Evolutionary conservation across 2,797 vertebrate genomes (phyloP), one percentile per base, ranked within the genome.

Genomic region (Sarcoramphus papa): DNA sequence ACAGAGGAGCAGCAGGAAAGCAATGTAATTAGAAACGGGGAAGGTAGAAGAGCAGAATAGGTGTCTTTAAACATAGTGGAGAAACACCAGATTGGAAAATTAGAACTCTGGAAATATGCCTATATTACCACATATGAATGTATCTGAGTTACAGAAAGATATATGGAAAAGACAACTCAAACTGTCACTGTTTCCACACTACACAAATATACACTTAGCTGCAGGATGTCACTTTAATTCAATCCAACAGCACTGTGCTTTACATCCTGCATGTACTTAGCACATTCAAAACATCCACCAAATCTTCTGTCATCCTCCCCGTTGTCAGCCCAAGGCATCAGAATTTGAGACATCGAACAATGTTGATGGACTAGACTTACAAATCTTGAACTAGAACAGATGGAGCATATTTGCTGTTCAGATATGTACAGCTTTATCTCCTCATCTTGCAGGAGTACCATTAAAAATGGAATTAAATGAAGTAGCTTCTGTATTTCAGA

Each of bases 401-500:
- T 70, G 72, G 45, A 68, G 21, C 16, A 50, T 62, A 91, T 94
- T 79, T 91, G 30, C 47, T 92, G 18, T 82, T 85, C 74, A 82
- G 78, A 76, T 82, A 76, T 8, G 9, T 59, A 85, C 1, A 77
- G 41, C 3, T 80, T 91, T 90, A 90, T 81, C 60, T 62, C 30
- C 60, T 90, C 30, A 90, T 88, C 75, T 88, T 92, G 72, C 60
- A 83, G 56, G 17, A 88, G 85, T 33, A 85, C 10, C n/a, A 83
- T 57, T 57, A 76, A 85, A 92, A 95, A 84, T 50, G 1, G n/a
- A 74, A 75, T 56, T 53, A 79, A 87, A 89, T 54, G 19, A 53
- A 89, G 25, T 33, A 89, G 59, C 60, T 96, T 79, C 82, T 91
- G 72, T 83, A 83, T 88, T 94, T 94, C 87, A 93, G 73, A 80